These are phyloP conservation scores for Aselliscus stoliczkanus DNA, from an alignment of 2,797 vertebrate species.

Conservation along the genomic window DNA sequence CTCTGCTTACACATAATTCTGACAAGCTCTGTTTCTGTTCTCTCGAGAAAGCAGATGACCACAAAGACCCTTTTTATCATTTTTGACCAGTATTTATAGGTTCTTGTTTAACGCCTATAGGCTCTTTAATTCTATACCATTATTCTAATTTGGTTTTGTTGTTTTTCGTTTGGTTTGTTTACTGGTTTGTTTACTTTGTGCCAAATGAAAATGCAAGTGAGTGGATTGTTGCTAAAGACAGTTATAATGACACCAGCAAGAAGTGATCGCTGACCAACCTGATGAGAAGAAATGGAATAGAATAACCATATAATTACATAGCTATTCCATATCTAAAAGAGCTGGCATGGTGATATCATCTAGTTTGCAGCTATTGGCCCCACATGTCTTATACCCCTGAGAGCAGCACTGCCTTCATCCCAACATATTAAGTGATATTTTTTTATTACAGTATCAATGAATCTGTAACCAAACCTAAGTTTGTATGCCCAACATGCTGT, in stretches of 20 bases:
- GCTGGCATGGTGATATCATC: not conserved
- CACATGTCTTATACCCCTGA: not conserved
- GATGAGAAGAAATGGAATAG: not conserved
- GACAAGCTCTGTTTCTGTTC: not conserved
- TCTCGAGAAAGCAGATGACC: not conserved
- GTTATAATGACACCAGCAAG: not conserved
- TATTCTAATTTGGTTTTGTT: not conserved
- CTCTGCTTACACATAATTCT: not conserved
- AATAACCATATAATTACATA: not conserved
- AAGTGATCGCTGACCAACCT: not conserved
- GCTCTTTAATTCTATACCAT: not conserved
- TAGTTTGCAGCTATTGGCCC: not conserved
- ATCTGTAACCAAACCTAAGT: not conserved
- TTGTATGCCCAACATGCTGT: not conserved
- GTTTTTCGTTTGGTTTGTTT: not conserved
- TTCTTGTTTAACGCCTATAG: not conserved
- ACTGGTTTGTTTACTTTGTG: not conserved
- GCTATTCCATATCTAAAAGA: not conserved
- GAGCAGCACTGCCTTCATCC: not conserved
- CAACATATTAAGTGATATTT: not conserved
- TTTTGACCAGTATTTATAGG: not conserved
- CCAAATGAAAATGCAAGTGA: not conserved
- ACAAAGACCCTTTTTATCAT: not conserved
- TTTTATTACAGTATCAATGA: slow-evolving; percentile 11
- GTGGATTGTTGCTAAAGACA: not conserved